These are phyloP conservation scores for Camponotus fellah DNA, from an alignment of 2,888 invertebrate genomes.

Conservation along the genomic window DNA sequence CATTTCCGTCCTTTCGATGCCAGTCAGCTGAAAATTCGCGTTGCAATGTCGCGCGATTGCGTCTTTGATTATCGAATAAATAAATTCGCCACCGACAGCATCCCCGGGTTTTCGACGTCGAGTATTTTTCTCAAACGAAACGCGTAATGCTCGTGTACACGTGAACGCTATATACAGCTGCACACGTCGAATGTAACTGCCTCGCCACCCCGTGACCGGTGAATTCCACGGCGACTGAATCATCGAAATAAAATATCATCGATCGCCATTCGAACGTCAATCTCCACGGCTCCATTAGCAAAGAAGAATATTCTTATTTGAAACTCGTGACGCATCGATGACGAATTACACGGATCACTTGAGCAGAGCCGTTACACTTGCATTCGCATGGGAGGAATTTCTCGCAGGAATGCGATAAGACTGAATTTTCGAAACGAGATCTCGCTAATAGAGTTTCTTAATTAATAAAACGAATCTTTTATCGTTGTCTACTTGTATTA, in stretches of 20 bases:
- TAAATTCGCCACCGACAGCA: slow-evolving; percentile 14
- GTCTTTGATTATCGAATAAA: slow-evolving; percentile 44
- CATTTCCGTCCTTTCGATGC: slow-evolving; percentile 20
- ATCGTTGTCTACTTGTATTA: neutral
- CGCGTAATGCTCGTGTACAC: neutral
- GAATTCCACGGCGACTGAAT: slow-evolving; percentile 63
- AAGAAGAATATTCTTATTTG: slow-evolving; percentile 60
- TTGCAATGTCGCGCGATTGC: slow-evolving; percentile 11
- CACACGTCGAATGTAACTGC: neutral
- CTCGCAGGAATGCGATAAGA: slow-evolving; percentile 18
- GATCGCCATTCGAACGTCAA: slow-evolving; percentile 48
- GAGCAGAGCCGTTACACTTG: slow-evolving; percentile 39
- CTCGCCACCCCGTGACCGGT: slow-evolving; percentile 28
- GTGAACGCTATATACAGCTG: neutral
- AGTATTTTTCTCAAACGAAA: slow-evolving; percentile 6
- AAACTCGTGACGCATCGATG: slow-evolving; percentile 58
- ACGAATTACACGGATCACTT: slow-evolving; percentile 39
- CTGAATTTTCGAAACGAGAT: neutral
- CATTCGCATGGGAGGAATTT: slow-evolving; percentile 31
- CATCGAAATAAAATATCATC: slow-evolving; percentile 62
- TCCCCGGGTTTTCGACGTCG: neutral
- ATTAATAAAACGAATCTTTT: neutral
- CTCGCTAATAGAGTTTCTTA: neutral
- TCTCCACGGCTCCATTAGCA: slow-evolving; percentile 58
- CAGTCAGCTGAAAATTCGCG: neutral